Base-by-base conservation (phyloP, 1,140 invertebrate genomes). In the Lucilia sericata region DNA sequence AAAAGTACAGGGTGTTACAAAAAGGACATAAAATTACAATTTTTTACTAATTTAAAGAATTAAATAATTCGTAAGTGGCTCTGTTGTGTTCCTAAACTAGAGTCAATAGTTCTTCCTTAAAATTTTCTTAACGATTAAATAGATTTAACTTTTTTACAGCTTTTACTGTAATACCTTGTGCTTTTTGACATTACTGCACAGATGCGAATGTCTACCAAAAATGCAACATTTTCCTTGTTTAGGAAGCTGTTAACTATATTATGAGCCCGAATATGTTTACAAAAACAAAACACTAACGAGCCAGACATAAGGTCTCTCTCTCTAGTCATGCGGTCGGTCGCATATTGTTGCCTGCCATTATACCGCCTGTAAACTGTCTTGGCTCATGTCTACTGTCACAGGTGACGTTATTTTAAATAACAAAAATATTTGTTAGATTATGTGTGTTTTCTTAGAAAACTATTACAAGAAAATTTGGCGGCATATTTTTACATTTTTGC, bases 181-280 rank as follows among this genome's bases (percentile, higher is more conserved):
- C 25, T 30, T 30, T 30, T 30, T 30, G 7, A 55, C 12, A 55
- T 55, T 55, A 14, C 13, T 55, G 21, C 19, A 10, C 25, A 19
- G 65, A 70, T 70, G 19, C 65, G 65, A 70, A 70, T 21, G 65
- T 19, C 7, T 70, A 70, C 21, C 65, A 70, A 70, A 0, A 60
- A 60, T 12, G 55, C 55, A 60, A 60, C 9, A 70, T 70, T 70
- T 70, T 70, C 19, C n/a, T 2, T 70, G 65, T 70, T 70, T 70
- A 70, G 65, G 65, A 70, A 70, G 65, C 65, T 70, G 65, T 70
- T 70, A 21, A 70, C 65, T 70, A 70, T 70, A 70, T 70, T 70
- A 70, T 25, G 65, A 70, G 65, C 65, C 8, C n/a, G 17, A 70
- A 70, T 25, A n/a, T n/a, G n/a, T 70, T 70, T 19, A 10, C 14